These are phyloP conservation scores for Orthosia gracilis DNA, from an alignment of 2,888 invertebrate species.

Conservation along the genomic window DNA sequence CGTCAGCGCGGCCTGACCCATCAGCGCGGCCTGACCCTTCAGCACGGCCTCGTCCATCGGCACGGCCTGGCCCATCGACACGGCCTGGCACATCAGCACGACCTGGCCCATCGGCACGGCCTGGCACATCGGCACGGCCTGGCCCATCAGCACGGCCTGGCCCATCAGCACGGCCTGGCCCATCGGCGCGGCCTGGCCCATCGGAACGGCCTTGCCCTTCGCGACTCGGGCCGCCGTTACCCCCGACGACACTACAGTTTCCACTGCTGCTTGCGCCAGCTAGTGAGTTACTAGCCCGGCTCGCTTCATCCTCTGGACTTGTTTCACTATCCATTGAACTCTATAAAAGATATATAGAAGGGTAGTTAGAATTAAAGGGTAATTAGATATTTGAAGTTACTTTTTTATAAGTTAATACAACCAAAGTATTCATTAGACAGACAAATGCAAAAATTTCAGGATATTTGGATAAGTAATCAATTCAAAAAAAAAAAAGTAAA, in stretches of 20 bases:
- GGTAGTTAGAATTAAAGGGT: too few relatives aligned
- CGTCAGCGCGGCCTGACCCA: background rate
- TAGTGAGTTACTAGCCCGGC: slow-evolving; percentile 82
- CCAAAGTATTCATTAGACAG: too few relatives aligned
- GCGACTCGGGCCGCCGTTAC: slow-evolving; percentile 49
- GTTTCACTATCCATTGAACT: slow-evolving; percentile 87
- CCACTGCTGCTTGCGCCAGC: slow-evolving; percentile 81
- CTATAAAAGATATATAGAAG: slow-evolving; percentile 67
- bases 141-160: too few relatives aligned
- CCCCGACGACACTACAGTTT: slow-evolving; percentile 68
- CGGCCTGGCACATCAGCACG: background rate
- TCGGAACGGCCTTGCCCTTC: background rate
- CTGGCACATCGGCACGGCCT: too few relatives aligned
- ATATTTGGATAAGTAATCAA: too few relatives aligned
- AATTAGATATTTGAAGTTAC: too few relatives aligned
- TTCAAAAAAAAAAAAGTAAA: too few relatives aligned
- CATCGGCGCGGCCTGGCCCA: background rate
- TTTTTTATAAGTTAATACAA: too few relatives aligned
- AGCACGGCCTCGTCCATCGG: background rate
- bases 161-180: background rate
- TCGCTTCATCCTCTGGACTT: slow-evolving; percentile 87
- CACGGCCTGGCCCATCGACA: slow-evolving; percentile 13
- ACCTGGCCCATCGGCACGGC: background rate
- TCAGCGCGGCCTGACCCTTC: background rate
- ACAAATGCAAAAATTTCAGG: too few relatives aligned